These are phyloP conservation scores for Leptothorax acervorum DNA, from an alignment of 2,888 invertebrate species.

Conservation along the genomic window DNA sequence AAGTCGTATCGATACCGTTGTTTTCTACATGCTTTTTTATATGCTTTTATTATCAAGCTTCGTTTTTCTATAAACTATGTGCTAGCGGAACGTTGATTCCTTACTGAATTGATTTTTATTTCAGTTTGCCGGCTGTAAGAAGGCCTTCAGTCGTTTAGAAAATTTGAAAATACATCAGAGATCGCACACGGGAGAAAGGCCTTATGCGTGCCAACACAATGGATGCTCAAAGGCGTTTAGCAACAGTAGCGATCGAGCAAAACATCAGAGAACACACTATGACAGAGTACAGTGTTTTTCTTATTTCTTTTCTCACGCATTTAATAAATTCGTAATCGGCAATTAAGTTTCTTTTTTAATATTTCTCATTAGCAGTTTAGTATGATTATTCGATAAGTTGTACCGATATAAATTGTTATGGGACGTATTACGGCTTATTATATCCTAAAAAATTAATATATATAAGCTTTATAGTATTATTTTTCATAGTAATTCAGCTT, in stretches of 20 bases:
- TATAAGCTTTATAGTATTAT: neutral
- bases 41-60: neutral
- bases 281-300: constrained; percentile 91
- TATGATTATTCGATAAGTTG: neutral
- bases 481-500: neutral
- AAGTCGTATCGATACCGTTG: neutral
- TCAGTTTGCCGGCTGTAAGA: constrained; percentile 97
- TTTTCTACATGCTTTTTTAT: neutral
- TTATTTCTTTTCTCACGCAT: constrained; percentile 12
- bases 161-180: constrained; percentile 99
- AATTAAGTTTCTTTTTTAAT: neutral
- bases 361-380: neutral
- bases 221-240: constrained; percentile 98
- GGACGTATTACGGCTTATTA: neutral
- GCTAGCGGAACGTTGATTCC: neutral
- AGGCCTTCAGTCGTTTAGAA: constrained; percentile 98
- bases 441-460: neutral
- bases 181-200: constrained; percentile 98
- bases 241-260: constrained; percentile 99
- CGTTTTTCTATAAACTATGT: neutral
- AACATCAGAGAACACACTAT: constrained; percentile 99
- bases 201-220: constrained; percentile 97
- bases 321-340: neutral
- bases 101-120: constrained; percentile 64
- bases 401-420: neutral